phyloP scores from a whole-genome alignment of 2,113 vertebrate species.

The Tringa solitaria region DNA sequence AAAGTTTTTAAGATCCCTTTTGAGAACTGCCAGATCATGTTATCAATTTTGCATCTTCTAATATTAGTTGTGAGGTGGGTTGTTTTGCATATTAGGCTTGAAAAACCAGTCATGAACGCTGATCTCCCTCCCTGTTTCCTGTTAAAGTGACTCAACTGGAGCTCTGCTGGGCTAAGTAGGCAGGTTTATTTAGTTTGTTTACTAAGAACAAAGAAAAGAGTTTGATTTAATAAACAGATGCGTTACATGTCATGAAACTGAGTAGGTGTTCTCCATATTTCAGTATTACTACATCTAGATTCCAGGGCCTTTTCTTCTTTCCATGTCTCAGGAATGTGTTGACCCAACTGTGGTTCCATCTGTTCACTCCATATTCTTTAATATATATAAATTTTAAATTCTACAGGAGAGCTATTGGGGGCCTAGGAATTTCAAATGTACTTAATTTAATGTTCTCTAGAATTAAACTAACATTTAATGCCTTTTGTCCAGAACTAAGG shows the following conservation, averaged over 20 bases:
- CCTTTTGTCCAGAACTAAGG: background rate
- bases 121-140: constrained; percentile 13
- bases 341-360: background rate
- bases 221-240: constrained; percentile 46
- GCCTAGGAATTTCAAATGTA: background rate
- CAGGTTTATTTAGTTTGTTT: constrained; percentile 27
- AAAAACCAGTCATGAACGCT: constrained; percentile 33
- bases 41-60: constrained; percentile 59
- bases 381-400: background rate
- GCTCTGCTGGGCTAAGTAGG: background rate
- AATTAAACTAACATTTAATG: background rate
- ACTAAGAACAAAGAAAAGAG: constrained; percentile 40
- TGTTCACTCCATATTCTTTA: background rate
- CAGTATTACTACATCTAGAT: background rate
- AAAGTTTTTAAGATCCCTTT: constrained; percentile 37
- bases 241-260: background rate
- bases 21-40: constrained; percentile 41
- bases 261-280: constrained; percentile 11
- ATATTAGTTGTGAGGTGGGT: constrained; percentile 20
- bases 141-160: background rate
- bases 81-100: constrained; percentile 27
- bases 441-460: background rate
- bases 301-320: background rate
- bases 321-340: background rate
- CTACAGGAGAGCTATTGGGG: background rate